Conservation (phyloP, 2,113 vertebrate genomes). For the Psophia crepitans region DNA sequence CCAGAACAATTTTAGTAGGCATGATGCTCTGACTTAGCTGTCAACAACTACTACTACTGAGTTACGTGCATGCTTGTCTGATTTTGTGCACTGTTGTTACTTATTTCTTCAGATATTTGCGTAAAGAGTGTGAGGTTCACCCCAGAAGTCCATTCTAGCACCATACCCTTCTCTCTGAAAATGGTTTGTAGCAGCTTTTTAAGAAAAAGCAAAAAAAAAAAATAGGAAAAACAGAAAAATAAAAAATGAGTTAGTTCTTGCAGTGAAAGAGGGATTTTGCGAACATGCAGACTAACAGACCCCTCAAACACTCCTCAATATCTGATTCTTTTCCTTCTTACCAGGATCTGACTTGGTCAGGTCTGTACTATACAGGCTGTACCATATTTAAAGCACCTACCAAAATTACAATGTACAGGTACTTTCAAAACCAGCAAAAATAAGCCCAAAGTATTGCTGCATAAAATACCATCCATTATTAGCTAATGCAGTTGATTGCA, state of each 20-base stretch:
- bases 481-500: background rate
- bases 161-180: background rate
- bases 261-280: background rate
- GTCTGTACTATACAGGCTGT: background rate
- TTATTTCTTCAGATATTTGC: background rate
- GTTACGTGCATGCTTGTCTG: background rate
- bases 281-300: background rate
- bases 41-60: background rate
- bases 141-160: background rate
- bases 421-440: background rate
- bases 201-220: background rate
- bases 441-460: background rate
- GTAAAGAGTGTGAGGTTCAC: background rate
- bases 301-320: background rate
- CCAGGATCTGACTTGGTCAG: background rate
- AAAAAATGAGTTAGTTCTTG: background rate
- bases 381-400: background rate
- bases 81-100: background rate
- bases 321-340: background rate
- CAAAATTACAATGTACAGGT: background rate
- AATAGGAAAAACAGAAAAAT: background rate
- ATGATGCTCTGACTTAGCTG: background rate
- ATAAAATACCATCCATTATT: background rate
- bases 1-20: background rate
- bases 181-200: background rate